Evolutionary conservation across 2,797 vertebrate species (phyloP), one percentile per base, ranked within the genome.

Genomic region (Phrynocephalus vlangalii): DNA sequence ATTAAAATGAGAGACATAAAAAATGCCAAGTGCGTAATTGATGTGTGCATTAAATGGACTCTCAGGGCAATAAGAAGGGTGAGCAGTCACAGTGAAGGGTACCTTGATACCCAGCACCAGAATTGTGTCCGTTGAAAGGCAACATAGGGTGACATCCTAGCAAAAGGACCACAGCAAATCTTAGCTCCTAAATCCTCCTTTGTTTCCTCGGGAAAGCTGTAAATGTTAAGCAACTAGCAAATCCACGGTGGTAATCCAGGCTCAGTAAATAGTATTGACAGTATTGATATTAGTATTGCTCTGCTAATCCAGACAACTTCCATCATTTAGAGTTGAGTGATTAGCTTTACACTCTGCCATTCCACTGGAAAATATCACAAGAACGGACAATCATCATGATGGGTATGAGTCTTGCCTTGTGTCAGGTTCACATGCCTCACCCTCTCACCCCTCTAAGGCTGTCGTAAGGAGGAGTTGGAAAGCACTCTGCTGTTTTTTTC

Each of bases 11-110:
- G 90, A 93, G 92, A 18, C 87, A 76, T 16, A 0, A 94, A 92
- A 94, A 93, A 94, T 94, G 94, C 93, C 94, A 93, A 94, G 94
- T 87, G 79, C 86, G 87, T 91, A 92, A 93, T 87, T 93, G 93
- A 94, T 94, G 92, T 88, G 66, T 82, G 90, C 78, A 90, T 91
- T 91, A 88, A 93, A 94, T 86, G 92, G 92, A 92, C 92, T 91
- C 94, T 91, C 52, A 86, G 93, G 90, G 84, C 93, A 89, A 0
- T 30, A 79, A 0, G 0, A 79, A 82, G 90, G 92, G 88, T 93
- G 91, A 93, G 80, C 85, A 86, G 86, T 82, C 70, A 2, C 86
- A 90, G 84, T 76, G 87, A 85, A 93, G 83, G 88, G 89, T 92
- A 22, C 86, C 91, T 91, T 80, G 87, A 2, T 80, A 44, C 0